Conservation (phyloP, 2,888 invertebrate species). For the Pelosia muscerda region DNA sequence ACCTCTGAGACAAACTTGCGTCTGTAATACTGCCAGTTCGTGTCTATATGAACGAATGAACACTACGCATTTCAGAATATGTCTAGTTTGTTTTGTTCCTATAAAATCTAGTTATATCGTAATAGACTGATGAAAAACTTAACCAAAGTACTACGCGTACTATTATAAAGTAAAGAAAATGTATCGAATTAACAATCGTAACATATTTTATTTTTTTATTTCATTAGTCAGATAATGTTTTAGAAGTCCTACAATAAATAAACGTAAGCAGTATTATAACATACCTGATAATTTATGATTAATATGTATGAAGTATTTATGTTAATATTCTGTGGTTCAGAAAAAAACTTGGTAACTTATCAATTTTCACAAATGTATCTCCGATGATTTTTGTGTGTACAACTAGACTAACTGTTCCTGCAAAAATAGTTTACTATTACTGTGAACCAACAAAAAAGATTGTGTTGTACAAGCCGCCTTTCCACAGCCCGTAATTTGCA, state of each 20-base stretch:
- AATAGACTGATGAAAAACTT: neutral
- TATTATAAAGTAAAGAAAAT: neutral
- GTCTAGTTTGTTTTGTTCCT: neutral
- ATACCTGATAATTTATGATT: neutral
- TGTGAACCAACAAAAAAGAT: no score
- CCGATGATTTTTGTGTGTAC: no score
- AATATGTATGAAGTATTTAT: neutral
- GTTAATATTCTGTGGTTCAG: neutral
- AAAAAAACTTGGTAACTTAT: neutral
- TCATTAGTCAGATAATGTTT: neutral
- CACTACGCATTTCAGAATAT: neutral
- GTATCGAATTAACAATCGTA: neutral
- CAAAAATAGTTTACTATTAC: no score
- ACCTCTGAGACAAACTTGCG: neutral
- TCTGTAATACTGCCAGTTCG: neutral
- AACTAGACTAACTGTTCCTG: no score
- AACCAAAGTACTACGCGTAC: neutral
- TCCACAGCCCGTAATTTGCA: no score
- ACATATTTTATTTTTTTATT: neutral
- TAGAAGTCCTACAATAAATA: neutral
- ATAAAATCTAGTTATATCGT: neutral
- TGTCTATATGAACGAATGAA: no score
- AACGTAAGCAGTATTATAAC: slow-evolving; percentile 10
- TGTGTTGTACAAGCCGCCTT: no score
- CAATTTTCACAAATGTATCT: neutral